Evolutionary conservation across 2,113 vertebrate species (phyloP).

Genomic region (Forbesichthys papilliferus): DNA sequence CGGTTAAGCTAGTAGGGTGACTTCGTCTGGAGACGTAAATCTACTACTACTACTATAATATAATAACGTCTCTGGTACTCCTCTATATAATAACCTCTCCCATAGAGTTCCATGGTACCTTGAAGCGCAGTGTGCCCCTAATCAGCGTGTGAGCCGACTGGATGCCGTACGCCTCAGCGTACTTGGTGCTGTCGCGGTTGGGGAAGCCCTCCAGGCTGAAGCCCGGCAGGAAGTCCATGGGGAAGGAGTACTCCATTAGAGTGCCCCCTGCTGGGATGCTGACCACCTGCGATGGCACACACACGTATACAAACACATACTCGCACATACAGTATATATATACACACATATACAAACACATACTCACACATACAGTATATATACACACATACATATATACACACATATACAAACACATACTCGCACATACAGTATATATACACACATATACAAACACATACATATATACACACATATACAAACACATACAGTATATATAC

Average conservation of each 20-base stretch:
- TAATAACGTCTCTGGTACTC: no score
- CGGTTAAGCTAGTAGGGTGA: no score
- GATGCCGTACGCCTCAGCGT: conserved; percentile 87
- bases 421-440: no score
- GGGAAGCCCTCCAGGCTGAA: conserved; percentile 94
- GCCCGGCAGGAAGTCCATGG: conserved; percentile 91
- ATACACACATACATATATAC: not conserved
- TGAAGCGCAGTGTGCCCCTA: conserved; percentile 92
- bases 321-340: no score
- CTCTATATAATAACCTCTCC: no score
- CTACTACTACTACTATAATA: no score
- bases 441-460: no score
- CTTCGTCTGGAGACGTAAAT: no score
- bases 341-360: no score
- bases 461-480: not conserved
- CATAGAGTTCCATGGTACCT: conserved; percentile 67
- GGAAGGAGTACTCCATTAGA: conserved; percentile 80
- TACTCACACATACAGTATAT: no score
- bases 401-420: not conserved
- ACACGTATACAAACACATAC: not conserved
- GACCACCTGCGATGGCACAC: conserved; percentile 58
- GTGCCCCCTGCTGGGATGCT: conserved; percentile 82
- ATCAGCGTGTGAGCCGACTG: conserved; percentile 87
- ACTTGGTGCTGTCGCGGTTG: conserved; percentile 94
- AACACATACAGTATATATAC: no score